Base-by-base conservation (phyloP, 2,888 invertebrate genomes). In the Tuberolachnus salignus region DNA sequence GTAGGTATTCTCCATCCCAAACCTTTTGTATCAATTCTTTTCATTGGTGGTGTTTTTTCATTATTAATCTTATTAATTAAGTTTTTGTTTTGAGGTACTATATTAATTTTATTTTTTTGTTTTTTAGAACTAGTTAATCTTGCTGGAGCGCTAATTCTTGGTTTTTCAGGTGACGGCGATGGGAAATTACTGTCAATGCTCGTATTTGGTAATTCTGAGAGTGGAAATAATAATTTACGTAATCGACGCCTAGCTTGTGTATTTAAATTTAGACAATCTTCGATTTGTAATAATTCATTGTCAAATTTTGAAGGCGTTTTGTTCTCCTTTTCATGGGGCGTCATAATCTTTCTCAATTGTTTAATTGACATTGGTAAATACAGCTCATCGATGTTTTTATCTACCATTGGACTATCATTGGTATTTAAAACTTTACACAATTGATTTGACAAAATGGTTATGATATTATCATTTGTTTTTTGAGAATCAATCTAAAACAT, bases 281-380 rank as follows among this genome's bases (percentile, higher is more conserved):
- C 78, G 51, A 69, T 69, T 51, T 78, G 59, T 49, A 51, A 6
- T n/a, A 78, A 42, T 9, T 78, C 78, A 69, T n/a, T 23, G 23
- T 78, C 51, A 3, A 78, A 23, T 59, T 57, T 69, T 51, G 34
- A 11, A 11, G 11, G n/a, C n/a, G 59, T 14, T 61, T 59, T 53
- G 4, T 78, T 69, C 0, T 69, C 59, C 1, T 9, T 78, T 16
- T n/a, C 69, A 13, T 51, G 59, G 9, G 78, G 69, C 4, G 78
- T 78, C 0, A 78, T 21, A 34, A 51, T 59, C 11, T 78, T 78
- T 42, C 59, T 78, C 23, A 78, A 42, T 42, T 42, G 16, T 69
- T 78, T 78, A 34, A 78, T 69, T 13, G 78, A 69, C 49, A 78
- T 42, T 26, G 78, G 69, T 51, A 69, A 14, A n/a, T 69, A 69